phyloP scores from a whole-genome alignment of 2,888 invertebrate genomes.

The Peribatodes rhomboidaria region DNA sequence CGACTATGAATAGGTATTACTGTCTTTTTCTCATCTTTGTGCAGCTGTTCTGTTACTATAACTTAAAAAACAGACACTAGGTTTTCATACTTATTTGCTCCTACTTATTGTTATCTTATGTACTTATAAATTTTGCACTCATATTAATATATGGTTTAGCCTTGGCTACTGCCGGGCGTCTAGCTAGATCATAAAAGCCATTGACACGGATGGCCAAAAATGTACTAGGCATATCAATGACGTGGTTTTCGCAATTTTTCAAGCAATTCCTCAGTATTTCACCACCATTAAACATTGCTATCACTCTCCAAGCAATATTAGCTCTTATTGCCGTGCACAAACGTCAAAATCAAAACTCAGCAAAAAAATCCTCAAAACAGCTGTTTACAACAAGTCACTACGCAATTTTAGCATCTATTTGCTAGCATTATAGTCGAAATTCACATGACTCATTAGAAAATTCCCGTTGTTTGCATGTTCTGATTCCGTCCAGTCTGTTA shows the following conservation, averaged over 20 bases:
- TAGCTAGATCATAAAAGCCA: not conserved
- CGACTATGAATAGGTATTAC: no score
- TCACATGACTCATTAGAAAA: not conserved
- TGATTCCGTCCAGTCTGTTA: constrained; percentile 18
- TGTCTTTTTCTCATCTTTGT: no score
- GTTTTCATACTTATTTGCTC: no score
- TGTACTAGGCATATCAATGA: not conserved
- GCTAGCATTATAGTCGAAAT: not conserved
- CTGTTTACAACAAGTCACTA: not conserved
- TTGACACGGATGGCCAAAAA: no score
- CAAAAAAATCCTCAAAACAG: not conserved
- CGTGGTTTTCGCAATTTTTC: constrained; percentile 4
- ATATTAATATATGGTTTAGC: not conserved
- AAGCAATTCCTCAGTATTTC: not conserved
- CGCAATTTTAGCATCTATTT: constrained; percentile 3
- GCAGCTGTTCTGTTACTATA: no score
- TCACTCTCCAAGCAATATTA: not conserved
- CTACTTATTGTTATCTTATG: no score
- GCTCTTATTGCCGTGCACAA: not conserved
- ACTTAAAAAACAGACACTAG: no score
- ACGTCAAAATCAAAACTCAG: not conserved
- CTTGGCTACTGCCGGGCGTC: not conserved
- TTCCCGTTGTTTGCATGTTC: not conserved
- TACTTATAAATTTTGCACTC: not conserved
- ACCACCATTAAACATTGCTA: constrained; percentile 3